Evolutionary conservation across 1,140 invertebrate species (phyloP), one percentile per base, ranked within the genome.

Genomic region (Drosophila pruinosa): DNA sequence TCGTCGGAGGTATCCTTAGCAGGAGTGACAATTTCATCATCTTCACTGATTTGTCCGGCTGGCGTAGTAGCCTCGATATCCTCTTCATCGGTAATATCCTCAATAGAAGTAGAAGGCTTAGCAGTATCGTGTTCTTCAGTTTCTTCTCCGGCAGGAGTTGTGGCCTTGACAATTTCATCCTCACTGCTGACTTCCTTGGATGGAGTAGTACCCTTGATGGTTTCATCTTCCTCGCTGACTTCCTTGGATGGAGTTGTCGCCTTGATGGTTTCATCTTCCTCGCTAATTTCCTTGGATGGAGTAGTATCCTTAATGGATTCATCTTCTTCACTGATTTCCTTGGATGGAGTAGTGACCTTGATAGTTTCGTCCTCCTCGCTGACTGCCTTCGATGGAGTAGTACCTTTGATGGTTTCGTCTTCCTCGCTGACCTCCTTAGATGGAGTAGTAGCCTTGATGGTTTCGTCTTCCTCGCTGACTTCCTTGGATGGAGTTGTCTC

Each of bases 141-240:
- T 4, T 43, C 58, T 39, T 26, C 14, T 15, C 26, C 54, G 10
- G 57, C 19, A 12, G 57, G 17, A 24, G 43, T 34, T 12, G 61
- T 50, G 7, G 21, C n/a, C 14, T 45, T 61, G n/a, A 38, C 21
- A 5, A 28, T 41, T 10, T 53, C 47, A 10, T 58, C 57, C 2
- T 68, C 38, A 5, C 1, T 50, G 7, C 21, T 48, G 21, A 15
- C 50, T 17, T 56, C 58, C 28, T 54, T 54, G 3, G 67, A 12
- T 7, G 67, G 59, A 21, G 67, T 70, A 26, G 67, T 48, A 2
- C 14, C 4, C 34, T 54, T 53, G 8, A 24, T 8, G 8, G 14
- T 14, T 7, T 52, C 59, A 10, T 64, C 41, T 7, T 65, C 52
- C 0, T 21, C 17, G 12, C 31, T 26, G 17, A 7, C 21, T 12